Base-by-base conservation (phyloP, 2,797 vertebrate species). In the Typhlichthys eigenmanni region DNA sequence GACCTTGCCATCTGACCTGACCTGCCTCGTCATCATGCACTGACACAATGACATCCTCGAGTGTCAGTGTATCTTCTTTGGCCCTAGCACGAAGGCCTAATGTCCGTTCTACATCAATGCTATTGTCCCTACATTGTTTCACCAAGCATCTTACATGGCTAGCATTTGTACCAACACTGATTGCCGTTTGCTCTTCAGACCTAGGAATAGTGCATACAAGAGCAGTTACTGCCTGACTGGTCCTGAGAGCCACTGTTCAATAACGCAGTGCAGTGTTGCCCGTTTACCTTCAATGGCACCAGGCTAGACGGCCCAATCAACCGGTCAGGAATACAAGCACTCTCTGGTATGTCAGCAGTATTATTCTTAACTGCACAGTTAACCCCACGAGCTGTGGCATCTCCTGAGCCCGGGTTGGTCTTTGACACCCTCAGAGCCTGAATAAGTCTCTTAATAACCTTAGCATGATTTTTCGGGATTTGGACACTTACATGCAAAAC, bases 171-270 rank as follows among this genome's bases (percentile, higher is more conserved):
- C 51, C 51, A 1, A 53, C 51, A 53, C 19, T 53, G 51, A 53
- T 10, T 19, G 51, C 11, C 10, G 11, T 53, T 19, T 53, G 14
- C 17, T 58, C 38, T 58, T 45, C 58, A 8, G 13, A 47, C n/a
- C 34, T 32, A 13, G 51, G 56, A 3, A n/a, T 55, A 1, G 68
- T 50, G 7, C 16, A 70, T 1, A 70, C 55, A 0, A 64, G 52
- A 3, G 68, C 57, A 5, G 63, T 24, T 11, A 58, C 32, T 16
- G 53, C 55, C 45, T 64, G n/a, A 2, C 34, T 4, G 34, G 34
- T 38, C 70, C 29, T 74, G 69, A 2, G 78, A 83, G 10, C 72
- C 72, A 69, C 71, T 77, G n/a, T 38, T 7, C 8, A 38, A 38
- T 38, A 38, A 38, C 5, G 34, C 34, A 38, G 34, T 38, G 8